Evolutionary conservation across 2,113 vertebrate species (phyloP), one percentile per base, ranked within the genome.

Genomic region (Mionectes macconnelli): DNA sequence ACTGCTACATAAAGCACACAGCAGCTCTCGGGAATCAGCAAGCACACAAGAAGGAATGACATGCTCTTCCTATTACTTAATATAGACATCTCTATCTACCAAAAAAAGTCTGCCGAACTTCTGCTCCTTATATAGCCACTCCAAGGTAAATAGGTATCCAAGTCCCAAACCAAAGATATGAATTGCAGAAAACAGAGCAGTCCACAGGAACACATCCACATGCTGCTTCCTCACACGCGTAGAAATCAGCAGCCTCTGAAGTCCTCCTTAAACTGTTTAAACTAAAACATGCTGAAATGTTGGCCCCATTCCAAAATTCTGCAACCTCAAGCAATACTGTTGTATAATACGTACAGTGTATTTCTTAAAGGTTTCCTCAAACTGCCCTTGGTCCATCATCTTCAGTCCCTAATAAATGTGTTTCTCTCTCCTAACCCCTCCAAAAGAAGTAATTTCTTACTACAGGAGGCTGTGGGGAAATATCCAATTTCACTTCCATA

Each of bases 1-100:
- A 39, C 44, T 37, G 56, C 59, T 75, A 37, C 5, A 1, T 27
- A 64, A 75, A 75, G 33, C 39, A 84, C 3, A 4, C 39, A 59
- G 23, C 0, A 0, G 81, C 81, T 59, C 89, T 27, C 10, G 14
- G 56, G 68, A 97, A 87, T 37, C 86, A 59, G 64, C 72, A 78
- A 84, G 74, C 52, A 60, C 42, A 45, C 10, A 35, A 83, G 67
- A 74, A 18, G 37, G 70, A 95, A 94, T 27, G 62, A 63, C 52
- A 84, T 21, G 28, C 62, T 76, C 94, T 93, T 84, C 91, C 83
- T 88, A 95, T 86, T 93, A 89, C 93, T 94, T 94, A 96, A 93
- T 83, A 93, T 59, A 94, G 79, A 68, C 82, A 93, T 67, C 84
- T 62, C 64, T 35, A 78, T 69, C 87, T 83, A 72, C 49, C 69